Conservation (phyloP, 1,140 invertebrate genomes). For the Centruroides sculpturatus region DNA sequence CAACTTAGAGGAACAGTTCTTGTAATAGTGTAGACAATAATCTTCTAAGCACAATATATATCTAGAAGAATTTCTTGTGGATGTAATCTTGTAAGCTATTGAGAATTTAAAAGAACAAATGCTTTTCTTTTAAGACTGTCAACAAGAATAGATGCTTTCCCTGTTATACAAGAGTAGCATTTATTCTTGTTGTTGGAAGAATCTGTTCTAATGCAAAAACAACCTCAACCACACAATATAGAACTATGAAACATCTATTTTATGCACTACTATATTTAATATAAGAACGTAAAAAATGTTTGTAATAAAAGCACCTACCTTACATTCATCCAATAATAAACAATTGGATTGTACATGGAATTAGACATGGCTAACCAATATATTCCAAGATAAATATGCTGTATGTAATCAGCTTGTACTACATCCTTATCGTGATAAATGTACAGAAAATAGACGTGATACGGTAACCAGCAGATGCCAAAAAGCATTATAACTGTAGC, state of each 20-base stretch:
- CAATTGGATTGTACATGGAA: conserved; percentile 78
- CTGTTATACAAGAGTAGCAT: too few species aligned
- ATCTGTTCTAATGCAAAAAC: not conserved
- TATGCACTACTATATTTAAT: too few species aligned
- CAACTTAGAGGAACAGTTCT: too few species aligned
- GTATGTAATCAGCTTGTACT: conserved; percentile 51
- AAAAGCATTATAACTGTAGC: conserved; percentile 67
- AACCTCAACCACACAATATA: not conserved
- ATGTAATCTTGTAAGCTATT: too few species aligned
- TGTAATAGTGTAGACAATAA: too few species aligned
- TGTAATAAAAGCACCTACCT: conserved; percentile 6
- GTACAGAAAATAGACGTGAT: conserved; percentile 72
- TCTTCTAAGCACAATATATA: too few species aligned
- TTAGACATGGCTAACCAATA: conserved; percentile 89
- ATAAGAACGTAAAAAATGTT: too few species aligned
- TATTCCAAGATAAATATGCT: conserved; percentile 59
- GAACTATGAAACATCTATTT: not conserved
- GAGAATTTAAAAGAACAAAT: too few species aligned
- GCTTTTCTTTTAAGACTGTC: too few species aligned
- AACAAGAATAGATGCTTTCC: too few species aligned
- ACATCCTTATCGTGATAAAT: conserved; percentile 56
- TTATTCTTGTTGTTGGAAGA: not conserved
- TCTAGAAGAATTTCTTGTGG: too few species aligned
- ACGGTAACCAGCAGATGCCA: conserved; percentile 75
- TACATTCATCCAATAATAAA: conserved; percentile 81